Evolutionary conservation across 2,888 invertebrate species (phyloP), one percentile per base, ranked within the genome.

Genomic region (Plagodis dolabraria): DNA sequence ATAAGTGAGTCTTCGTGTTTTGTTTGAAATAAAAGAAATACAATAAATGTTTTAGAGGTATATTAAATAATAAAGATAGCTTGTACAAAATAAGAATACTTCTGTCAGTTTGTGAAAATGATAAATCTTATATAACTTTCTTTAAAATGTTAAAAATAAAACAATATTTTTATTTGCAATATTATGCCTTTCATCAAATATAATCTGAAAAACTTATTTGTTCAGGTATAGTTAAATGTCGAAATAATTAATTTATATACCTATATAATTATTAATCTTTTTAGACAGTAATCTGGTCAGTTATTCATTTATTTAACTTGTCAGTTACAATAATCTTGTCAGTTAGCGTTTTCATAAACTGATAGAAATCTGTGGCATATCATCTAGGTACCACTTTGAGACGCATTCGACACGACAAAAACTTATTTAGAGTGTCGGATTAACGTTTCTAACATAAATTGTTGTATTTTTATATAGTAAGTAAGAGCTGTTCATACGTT

Each of bases 381-480:
- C 92, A 91, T 80, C 76, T 81, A 82, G 79, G 80, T 79, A 81
- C 81, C 83, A 82, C 80, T 73, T 63, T 55, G 76, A 71, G 76
- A 72, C 71, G 75, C 70, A 70, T 76, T 79, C 80, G 77, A 74
- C 72, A 70, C 62, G 33, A 33, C 42, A 38, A 35, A 49, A 62
- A 70, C 63, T 61, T 64, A 68, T 51, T 38, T 44, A 12, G 58
- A 66, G 79, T 22, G 22, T 79, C 79, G 76, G 77, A 71, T n/a
- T 22, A 43, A 71, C 65, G 72, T 70, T 79, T 74, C 69, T 67
- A 61, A 76, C 69, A 75, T 80, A 73, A 77, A 86, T 90, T 90
- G 89, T 91, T 89, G 87, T 91, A 91, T 88, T 89, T 89, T 90
- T 89, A 86, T 86, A 83, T 88, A 91, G 89, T 86, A 69, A 71